Percentiles rank a stretch among this genome's conserved stretches.
Evolutionary conservation across 2,797 vertebrate genomes (phyloP).

Genomic region (Coregonus ussuriensis): DNA sequence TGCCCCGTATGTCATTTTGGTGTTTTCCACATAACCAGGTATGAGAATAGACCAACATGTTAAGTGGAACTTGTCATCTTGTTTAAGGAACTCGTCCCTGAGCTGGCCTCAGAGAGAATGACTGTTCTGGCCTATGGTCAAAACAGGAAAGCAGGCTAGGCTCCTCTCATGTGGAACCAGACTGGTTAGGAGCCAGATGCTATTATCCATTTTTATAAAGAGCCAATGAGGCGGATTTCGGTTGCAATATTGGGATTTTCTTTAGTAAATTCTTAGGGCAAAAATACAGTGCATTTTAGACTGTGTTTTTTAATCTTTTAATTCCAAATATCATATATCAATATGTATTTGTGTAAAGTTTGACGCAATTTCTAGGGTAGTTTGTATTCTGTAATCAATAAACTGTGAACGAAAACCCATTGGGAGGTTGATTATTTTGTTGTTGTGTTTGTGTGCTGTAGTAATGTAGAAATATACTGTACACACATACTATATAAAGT

Average conservation of each 20-base stretch:
- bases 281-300: conserved; percentile 27
- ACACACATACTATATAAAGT: background rate
- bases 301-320: conserved; percentile 33
- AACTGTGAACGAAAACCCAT: conserved; percentile 53
- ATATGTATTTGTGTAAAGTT: conserved; percentile 55
- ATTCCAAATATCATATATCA: conserved; percentile 43
- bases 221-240: conserved; percentile 29
- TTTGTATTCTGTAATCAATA: conserved; percentile 71
- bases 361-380: conserved; percentile 52
- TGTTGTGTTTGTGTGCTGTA: background rate
- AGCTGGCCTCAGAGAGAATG: conserved; percentile 60
- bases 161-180: conserved; percentile 29
- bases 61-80: conserved; percentile 25
- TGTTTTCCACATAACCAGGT: background rate
- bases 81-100: conserved; percentile 38
- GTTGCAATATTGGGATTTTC: conserved; percentile 29
- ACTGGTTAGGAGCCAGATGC: conserved; percentile 30
- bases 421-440: conserved; percentile 6
- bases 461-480: background rate
- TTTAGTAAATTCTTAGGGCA: conserved; percentile 28
- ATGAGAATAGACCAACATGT: conserved; percentile 1
- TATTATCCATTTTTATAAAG: conserved; percentile 15
- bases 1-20: background rate
- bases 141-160: conserved; percentile 18
- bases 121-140: conserved; percentile 33